These are phyloP conservation scores for Orbicella faveolata DNA, from an alignment of 64 coral and sea anemone genomes.

Conservation along the genomic window DNA sequence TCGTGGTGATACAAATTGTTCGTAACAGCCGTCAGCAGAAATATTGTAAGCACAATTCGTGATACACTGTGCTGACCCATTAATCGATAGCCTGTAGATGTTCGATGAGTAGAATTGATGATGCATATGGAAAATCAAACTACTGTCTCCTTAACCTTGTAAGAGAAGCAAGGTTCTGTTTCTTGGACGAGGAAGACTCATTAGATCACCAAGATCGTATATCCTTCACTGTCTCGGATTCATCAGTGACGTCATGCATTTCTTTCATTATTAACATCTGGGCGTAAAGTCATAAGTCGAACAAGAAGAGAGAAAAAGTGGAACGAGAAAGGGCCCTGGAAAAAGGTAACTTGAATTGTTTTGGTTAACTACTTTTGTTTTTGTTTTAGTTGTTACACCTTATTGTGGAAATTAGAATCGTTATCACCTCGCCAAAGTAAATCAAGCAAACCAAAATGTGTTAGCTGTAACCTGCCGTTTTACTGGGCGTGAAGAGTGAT, in stretches of 20 bases:
- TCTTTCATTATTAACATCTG: constrained; percentile 32
- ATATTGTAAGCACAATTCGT: too few species aligned
- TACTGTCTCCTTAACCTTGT: not conserved
- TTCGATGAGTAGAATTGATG: not conserved
- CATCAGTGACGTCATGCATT: constrained; percentile 20
- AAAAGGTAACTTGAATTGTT: not conserved
- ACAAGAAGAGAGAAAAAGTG: not conserved
- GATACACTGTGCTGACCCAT: too few species aligned
- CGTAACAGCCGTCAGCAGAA: too few species aligned
- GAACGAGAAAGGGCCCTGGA: not conserved
- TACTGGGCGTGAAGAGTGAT: not conserved
- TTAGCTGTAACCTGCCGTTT: not conserved
- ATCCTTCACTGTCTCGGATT: not conserved
- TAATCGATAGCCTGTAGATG: too few species aligned
- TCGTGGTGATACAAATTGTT: too few species aligned
- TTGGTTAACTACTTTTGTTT: not conserved
- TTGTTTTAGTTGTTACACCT: not conserved
- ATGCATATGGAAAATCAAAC: not conserved
- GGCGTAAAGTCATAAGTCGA: not conserved
- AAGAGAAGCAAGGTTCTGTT: not conserved
- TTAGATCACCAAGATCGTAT: constrained; percentile 3
- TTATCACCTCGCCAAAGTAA: not conserved
- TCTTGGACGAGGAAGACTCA: not conserved
- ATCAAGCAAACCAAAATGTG: not conserved
- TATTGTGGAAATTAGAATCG: not conserved